Conservation (phyloP, 2,888 invertebrate genomes). For the Lithodes maja region DNA sequence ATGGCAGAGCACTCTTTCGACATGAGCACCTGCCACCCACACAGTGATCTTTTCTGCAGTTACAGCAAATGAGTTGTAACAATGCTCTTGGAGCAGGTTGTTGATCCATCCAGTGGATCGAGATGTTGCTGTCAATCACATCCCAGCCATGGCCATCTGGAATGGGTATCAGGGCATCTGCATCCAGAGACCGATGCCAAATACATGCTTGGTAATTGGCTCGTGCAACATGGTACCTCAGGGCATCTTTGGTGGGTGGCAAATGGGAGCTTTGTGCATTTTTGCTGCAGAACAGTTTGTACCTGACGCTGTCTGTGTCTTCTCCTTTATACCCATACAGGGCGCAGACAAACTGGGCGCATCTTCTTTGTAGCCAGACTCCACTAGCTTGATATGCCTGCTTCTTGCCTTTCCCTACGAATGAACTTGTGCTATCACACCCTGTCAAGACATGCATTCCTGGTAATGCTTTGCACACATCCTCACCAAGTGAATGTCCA, state of each 20-base stretch:
- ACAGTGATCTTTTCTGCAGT: not conserved
- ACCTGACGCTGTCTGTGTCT: no score
- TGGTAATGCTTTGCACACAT: no score
- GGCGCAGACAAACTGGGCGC: not conserved
- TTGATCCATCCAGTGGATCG: not conserved
- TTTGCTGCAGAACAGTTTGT: not conserved
- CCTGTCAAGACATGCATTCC: slow-evolving; percentile 19
- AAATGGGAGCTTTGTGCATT: no score
- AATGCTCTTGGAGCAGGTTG: not conserved
- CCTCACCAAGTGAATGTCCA: no score
- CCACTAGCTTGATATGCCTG: slow-evolving; percentile 32
- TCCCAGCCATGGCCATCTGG: not conserved
- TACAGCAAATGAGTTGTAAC: slow-evolving; percentile 2
- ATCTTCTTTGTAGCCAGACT: not conserved
- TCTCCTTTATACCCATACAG: not conserved
- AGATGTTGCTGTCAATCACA: slow-evolving; percentile 2
- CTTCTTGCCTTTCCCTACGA: slow-evolving; percentile 34
- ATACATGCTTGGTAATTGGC: not conserved
- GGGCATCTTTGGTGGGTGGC: not conserved
- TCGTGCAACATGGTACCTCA: not conserved
- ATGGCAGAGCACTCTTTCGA: no score
- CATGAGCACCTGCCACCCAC: no score
- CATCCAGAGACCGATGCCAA: not conserved
- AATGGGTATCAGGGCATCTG: not conserved
- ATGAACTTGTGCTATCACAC: slow-evolving; percentile 24